Evolutionary conservation across 1,140 invertebrate species (phyloP).

Genomic region (Zaprionus ornatus): DNA sequence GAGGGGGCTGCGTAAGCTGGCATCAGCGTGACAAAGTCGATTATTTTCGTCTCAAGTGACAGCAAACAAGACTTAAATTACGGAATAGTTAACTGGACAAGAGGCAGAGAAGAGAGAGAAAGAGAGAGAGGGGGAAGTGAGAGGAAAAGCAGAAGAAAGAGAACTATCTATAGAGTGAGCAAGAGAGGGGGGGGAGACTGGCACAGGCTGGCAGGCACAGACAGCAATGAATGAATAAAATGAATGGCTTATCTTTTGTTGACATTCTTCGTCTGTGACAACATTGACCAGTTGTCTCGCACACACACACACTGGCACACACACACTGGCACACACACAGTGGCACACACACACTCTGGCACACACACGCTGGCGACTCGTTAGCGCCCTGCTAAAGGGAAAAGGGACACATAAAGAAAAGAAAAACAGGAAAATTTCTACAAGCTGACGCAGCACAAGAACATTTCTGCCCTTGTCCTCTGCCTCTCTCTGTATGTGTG

Average conservation of each 20-base stretch:
- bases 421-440: constrained; percentile 47
- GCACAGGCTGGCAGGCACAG: constrained; percentile 23
- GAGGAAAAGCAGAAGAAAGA: not conserved
- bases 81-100: constrained; percentile 74
- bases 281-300: constrained; percentile 76
- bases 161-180: not conserved
- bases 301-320: constrained; percentile 34
- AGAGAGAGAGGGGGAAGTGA: not conserved
- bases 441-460: constrained; percentile 54
- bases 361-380: constrained; percentile 45
- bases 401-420: constrained; percentile 23
- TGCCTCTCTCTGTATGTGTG: constrained; percentile 6
- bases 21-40: constrained; percentile 72
- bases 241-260: constrained; percentile 82
- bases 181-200: not conserved
- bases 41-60: constrained; percentile 81
- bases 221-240: constrained; percentile 75
- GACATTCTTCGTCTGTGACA: constrained; percentile 78
- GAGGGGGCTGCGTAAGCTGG: not conserved
- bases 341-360: not conserved
- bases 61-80: constrained; percentile 81
- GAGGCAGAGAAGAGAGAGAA: not conserved
- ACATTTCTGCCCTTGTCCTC: constrained; percentile 34
- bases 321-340: constrained; percentile 30
- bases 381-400: constrained; percentile 50